These are phyloP conservation scores for Odocoileus virginianus DNA, from an alignment of 2,113 vertebrate genomes.

Conservation along the genomic window DNA sequence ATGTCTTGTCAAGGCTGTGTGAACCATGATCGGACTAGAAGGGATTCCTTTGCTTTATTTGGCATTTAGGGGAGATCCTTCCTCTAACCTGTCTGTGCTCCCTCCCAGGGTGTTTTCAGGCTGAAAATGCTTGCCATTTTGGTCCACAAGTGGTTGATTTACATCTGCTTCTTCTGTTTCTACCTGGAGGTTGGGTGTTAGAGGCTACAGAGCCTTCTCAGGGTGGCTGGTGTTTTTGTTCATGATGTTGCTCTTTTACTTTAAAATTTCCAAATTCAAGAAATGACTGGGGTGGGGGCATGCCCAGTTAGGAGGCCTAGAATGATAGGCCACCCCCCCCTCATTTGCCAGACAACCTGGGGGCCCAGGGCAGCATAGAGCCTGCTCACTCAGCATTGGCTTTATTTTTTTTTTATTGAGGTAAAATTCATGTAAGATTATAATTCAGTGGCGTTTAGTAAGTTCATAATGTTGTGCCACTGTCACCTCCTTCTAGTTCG, in stretches of 20 bases:
- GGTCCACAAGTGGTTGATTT: not conserved
- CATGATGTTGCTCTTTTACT: not conserved
- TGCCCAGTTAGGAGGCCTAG: not conserved
- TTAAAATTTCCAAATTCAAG: slow-evolving; percentile 1
- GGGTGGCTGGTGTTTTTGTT: not conserved
- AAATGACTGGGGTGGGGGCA: not conserved
- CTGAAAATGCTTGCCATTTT: not conserved
- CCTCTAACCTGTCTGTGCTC: not conserved
- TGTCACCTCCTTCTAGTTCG: not conserved
- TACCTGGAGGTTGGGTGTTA: not conserved
- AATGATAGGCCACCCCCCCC: not conserved
- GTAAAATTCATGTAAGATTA: not conserved
- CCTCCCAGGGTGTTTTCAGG: not conserved
- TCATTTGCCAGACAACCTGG: not conserved
- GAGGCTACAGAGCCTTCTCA: not conserved
- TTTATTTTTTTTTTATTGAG: not conserved
- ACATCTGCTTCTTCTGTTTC: not conserved
- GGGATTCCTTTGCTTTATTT: not conserved
- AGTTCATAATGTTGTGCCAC: not conserved
- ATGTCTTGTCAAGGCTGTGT: not conserved
- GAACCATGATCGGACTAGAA: not conserved
- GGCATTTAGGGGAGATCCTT: not conserved
- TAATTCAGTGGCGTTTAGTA: not conserved
- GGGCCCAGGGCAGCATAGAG: not conserved
- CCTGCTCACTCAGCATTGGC: not conserved